Conservation (phyloP, 2,888 invertebrate genomes). For the Ochropleura plecta region DNA sequence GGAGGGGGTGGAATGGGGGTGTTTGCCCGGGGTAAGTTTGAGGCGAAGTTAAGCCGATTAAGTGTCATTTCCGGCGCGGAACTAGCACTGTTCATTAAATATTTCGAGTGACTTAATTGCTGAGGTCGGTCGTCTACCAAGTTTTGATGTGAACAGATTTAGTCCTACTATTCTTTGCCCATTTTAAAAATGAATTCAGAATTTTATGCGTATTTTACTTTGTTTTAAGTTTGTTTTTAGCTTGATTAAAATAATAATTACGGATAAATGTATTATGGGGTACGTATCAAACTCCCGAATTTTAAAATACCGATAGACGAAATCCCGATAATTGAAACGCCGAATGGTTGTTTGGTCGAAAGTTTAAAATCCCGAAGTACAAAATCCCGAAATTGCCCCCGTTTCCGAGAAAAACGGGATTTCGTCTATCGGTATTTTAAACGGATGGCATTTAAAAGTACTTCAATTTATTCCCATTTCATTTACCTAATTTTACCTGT, state of each 20-base stretch:
- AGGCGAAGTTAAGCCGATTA: conserved; percentile 89
- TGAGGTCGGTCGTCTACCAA: conserved; percentile 82
- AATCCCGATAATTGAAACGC: too few species aligned
- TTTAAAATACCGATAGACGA: too few species aligned
- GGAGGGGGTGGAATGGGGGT: conserved; percentile 65
- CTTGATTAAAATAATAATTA: background rate
- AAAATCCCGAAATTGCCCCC: too few species aligned
- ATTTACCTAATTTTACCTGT: too few species aligned
- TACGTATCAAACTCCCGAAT: too few species aligned
- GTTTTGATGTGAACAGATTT: conserved; percentile 81
- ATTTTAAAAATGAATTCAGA: conserved; percentile 50
- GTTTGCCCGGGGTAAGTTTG: conserved; percentile 83
- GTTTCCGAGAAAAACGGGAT: too few species aligned
- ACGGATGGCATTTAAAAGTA: too few species aligned
- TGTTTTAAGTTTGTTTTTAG: background rate
- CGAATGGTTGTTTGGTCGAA: too few species aligned
- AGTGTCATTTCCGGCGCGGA: conserved; percentile 89
- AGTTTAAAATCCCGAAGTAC: too few species aligned
- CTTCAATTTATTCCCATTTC: too few species aligned
- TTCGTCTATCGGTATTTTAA: too few species aligned
- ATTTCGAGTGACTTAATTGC: conserved; percentile 89
- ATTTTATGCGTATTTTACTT: conserved; percentile 12
- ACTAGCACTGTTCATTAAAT: conserved; percentile 90
- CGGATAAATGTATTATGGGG: accelerated
- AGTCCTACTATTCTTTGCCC: conserved; percentile 68